Evolutionary conservation across 64 coral and sea anemone species (phyloP).

Genomic region (Dendrophyllia cribrosa): DNA sequence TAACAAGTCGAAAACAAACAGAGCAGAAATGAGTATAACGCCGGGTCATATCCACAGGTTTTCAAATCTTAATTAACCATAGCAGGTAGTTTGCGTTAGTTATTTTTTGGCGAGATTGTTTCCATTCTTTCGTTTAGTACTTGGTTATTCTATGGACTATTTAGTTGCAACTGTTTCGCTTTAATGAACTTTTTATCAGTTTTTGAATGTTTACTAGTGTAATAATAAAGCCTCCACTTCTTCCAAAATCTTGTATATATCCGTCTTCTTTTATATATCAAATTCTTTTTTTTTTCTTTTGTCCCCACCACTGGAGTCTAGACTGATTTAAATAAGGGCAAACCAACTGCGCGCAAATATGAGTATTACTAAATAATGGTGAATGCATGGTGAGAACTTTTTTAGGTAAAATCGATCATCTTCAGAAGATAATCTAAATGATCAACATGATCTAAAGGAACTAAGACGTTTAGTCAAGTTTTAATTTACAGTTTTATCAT

Average conservation of each 20-base stretch:
- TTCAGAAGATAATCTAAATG: too few relatives aligned
- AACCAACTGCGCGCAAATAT: neutral
- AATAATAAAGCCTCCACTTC: neutral
- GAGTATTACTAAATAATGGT: too few relatives aligned
- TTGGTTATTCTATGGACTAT: neutral
- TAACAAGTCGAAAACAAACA: neutral
- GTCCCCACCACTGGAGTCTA: neutral
- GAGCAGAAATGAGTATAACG: neutral
- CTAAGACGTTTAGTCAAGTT: too few relatives aligned
- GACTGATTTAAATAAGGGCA: neutral
- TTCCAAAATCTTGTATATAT: neutral
- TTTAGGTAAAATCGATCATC: too few relatives aligned
- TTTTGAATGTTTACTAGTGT: neutral
- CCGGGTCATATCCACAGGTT: neutral
- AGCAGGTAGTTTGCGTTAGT: conserved; percentile 6
- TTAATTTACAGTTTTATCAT: too few relatives aligned
- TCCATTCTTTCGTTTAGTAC: neutral
- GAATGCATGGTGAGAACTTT: neutral
- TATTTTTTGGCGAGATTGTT: neutral
- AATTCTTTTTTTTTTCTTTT: neutral
- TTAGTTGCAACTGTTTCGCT: conserved; percentile 19
- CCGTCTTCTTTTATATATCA: neutral
- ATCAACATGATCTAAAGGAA: too few relatives aligned
- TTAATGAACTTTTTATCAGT: conserved; percentile 19
- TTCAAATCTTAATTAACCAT: neutral